Evolutionary conservation across 1,140 invertebrate species (phyloP).

Genomic region (Bombyx mori): DNA sequence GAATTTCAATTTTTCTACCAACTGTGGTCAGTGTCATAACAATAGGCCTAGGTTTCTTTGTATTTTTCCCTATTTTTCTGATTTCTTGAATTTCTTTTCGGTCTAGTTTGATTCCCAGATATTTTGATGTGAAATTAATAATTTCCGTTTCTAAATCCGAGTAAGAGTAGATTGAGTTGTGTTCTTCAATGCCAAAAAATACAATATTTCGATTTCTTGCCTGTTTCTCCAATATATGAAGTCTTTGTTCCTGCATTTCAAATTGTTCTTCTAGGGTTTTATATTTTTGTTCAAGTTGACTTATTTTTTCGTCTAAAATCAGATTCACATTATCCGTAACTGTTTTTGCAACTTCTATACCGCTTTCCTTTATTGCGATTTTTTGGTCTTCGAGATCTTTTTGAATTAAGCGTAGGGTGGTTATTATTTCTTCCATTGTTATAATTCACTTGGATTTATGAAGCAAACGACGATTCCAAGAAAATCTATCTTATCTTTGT

Average conservation of each 20-base stretch:
- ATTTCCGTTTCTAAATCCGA: not conserved
- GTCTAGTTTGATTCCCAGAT: not conserved
- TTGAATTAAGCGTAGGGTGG: not conserved
- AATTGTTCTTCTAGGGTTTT: not conserved
- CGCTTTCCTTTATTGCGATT: not conserved
- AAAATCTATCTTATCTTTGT: too few species aligned
- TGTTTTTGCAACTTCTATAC: not conserved
- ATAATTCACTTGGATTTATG: not conserved
- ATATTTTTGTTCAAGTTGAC: not conserved
- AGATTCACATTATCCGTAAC: constrained; percentile 1
- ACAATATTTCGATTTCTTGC: constrained; percentile 3
- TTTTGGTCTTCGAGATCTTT: constrained; percentile 4
- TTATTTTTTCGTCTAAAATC: constrained; percentile 1
- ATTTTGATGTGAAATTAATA: constrained; percentile 5
- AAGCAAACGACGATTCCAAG: too few species aligned
- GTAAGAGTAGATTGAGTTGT: not conserved
- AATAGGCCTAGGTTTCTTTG: not conserved
- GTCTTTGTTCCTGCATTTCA: constrained; percentile 3
- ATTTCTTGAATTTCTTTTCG: constrained; percentile 1
- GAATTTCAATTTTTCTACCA: too few species aligned
- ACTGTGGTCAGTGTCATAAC: too few species aligned
- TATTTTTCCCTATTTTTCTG: constrained; percentile 5
- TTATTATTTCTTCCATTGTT: constrained; percentile 3
- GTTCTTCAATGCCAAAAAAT: constrained; percentile 3
- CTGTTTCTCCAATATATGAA: constrained; percentile 5